Evolutionary conservation across 2,888 invertebrate species (phyloP).

Genomic region (Anthophora plumipes): DNA sequence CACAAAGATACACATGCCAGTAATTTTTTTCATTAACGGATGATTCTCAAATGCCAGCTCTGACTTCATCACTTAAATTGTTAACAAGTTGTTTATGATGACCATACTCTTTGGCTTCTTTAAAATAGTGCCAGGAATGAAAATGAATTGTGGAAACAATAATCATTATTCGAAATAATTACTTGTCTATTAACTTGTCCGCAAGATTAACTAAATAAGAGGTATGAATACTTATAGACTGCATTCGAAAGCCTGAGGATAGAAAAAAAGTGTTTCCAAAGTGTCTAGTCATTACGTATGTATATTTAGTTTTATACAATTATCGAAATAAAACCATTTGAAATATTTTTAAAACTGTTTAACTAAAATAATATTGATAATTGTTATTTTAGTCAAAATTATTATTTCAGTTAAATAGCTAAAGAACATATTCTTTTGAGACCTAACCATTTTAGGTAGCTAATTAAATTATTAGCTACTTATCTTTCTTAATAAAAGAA

Average conservation of each 20-base stretch:
- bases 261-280: not conserved
- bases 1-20: conserved; percentile 3
- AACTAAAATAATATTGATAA: too few relatives aligned
- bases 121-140: not conserved
- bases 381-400: too few relatives aligned
- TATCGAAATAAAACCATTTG: too few relatives aligned
- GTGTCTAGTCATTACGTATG: too few relatives aligned
- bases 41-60: not conserved
- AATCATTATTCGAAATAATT: not conserved
- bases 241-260: not conserved
- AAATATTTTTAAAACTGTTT: too few relatives aligned
- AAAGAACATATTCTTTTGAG: too few relatives aligned
- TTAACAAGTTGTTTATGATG: conserved; percentile 5
- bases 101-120: not conserved
- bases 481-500: too few relatives aligned
- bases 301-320: too few relatives aligned
- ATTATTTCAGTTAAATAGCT: too few relatives aligned
- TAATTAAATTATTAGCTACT: too few relatives aligned
- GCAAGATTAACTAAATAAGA: not conserved
- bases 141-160: not conserved
- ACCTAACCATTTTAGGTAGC: too few relatives aligned
- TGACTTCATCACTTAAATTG: conserved; percentile 28
- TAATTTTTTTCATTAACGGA: conserved; percentile 24
- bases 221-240: not conserved
- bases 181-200: not conserved